These are phyloP conservation scores for Melanargia galathea DNA, from an alignment of 2,888 invertebrate species.

Conservation along the genomic window DNA sequence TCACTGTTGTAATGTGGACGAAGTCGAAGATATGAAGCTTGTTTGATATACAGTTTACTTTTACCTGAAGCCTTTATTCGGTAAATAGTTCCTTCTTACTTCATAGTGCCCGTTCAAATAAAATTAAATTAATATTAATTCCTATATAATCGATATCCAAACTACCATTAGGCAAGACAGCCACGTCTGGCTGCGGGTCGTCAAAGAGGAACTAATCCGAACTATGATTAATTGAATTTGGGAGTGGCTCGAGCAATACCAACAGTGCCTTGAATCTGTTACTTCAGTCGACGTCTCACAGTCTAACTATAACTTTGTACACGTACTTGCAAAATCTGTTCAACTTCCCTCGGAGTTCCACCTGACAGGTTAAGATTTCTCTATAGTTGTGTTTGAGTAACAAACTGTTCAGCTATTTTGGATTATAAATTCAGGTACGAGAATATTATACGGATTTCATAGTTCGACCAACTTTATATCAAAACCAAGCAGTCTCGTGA, in stretches of 20 bases:
- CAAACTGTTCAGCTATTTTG: constrained; percentile 33
- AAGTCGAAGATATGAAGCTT: too few species aligned
- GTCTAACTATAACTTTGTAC: constrained; percentile 44
- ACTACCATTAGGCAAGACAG: constrained; percentile 55
- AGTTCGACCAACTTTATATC: background rate
- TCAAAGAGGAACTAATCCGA: constrained; percentile 76
- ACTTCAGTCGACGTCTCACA: constrained; percentile 59
- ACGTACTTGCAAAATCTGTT: constrained; percentile 50
- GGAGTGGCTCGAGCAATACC: constrained; percentile 64
- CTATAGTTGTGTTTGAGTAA: constrained; percentile 41
- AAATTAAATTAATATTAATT: too few species aligned
- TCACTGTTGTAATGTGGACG: too few species aligned
- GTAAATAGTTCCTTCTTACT: too few species aligned
- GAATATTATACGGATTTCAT: constrained; percentile 13
- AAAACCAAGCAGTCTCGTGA: background rate
- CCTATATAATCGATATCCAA: constrained; percentile 47
- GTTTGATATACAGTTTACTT: too few species aligned
- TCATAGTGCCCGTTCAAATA: too few species aligned
- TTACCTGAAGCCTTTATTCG: too few species aligned
- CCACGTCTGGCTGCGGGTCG: constrained; percentile 67
- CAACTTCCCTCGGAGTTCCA: constrained; percentile 50
- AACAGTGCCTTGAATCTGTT: constrained; percentile 63
- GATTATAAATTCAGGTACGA: constrained; percentile 30
- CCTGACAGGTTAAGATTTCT: constrained; percentile 58
- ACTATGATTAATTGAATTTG: constrained; percentile 80